Base-by-base conservation (phyloP, 2,888 invertebrate species). In the Strigamia maritima region DNA sequence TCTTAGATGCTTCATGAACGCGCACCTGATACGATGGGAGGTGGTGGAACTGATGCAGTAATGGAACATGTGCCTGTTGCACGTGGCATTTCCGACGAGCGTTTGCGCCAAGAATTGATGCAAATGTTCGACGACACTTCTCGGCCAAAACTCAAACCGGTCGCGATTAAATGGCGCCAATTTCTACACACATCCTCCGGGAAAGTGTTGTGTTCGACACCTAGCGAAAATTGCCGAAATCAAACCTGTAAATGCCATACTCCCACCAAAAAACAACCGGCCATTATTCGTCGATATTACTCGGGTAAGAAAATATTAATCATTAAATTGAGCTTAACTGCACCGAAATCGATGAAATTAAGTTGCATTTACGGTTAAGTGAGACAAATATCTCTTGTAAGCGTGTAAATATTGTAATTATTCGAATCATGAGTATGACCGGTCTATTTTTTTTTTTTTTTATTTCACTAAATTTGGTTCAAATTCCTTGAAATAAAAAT, bases 71-170 rank as follows among this genome's bases (percentile, higher is more conserved):
- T n/a, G 49, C 35, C 35, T 31, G 24, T 24, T 31, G 31, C 76
- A 22, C 24, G 31, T 24, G 38, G 76, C 24, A 31, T 76, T 31
- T 31, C 35, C 16, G 76, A 31, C 38, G 35, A 14, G 4, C 24
- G 31, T n/a, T 24, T 77, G 26, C 77, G 77, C 14, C 10, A 24
- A 14, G 77, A 77, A 49, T 19, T 77, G 77, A 77, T 77, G 77
- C 22, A 49, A 35, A 77, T 77, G 77, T 79, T 76, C 70, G 79
- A 75, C 28, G 79, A 77, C 6, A 6, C 10, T n/a, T 35, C 35
- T 7, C 8, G 40, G 49, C 79, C 79, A 14, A 35, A 31, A 14
- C 49, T 79, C 12, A 10, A 22, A 70, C 78, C 70, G 65, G 35
- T 70, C 8, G 14, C 70, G 10, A 78, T 38, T 35, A 78, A 70